Conservation (phyloP, 2,888 invertebrate species). For the Spilosoma lubricipeda region DNA sequence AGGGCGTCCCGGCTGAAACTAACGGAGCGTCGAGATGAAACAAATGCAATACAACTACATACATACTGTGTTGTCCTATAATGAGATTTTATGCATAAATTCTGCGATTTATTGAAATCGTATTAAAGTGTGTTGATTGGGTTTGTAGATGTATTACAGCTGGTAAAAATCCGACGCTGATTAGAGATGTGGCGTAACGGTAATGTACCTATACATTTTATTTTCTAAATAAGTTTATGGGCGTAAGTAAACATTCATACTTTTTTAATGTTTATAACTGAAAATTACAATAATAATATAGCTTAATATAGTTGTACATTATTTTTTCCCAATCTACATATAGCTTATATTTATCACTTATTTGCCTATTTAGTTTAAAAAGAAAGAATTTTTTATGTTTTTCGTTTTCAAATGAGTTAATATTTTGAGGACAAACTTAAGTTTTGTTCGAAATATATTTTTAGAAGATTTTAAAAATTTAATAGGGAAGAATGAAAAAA, state of each 20-base stretch:
- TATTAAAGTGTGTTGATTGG: not conserved
- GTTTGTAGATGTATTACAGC: not conserved
- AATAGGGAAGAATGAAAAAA: no score
- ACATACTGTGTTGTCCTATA: slow-evolving; percentile 33
- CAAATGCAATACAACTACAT: slow-evolving; percentile 45
- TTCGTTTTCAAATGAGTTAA: not conserved
- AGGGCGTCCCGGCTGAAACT: slow-evolving; percentile 51
- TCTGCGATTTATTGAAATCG: not conserved
- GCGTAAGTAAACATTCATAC: not conserved
- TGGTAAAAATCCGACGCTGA: not conserved
- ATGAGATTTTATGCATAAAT: slow-evolving; percentile 21
- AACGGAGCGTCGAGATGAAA: slow-evolving; percentile 47
- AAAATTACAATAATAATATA: not conserved
- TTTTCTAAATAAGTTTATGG: not conserved
- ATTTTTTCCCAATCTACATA: no score
- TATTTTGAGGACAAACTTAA: no score
- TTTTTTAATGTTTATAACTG: not conserved
- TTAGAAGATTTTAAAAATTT: no score
- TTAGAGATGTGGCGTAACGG: not conserved
- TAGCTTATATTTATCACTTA: not conserved
- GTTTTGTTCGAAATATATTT: no score
- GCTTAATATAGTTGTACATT: not conserved
- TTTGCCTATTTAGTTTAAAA: not conserved
- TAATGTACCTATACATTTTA: not conserved
- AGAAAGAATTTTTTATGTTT: not conserved